phyloP scores from a whole-genome alignment of 2,888 invertebrate genomes.

The Elmis aenea region DNA sequence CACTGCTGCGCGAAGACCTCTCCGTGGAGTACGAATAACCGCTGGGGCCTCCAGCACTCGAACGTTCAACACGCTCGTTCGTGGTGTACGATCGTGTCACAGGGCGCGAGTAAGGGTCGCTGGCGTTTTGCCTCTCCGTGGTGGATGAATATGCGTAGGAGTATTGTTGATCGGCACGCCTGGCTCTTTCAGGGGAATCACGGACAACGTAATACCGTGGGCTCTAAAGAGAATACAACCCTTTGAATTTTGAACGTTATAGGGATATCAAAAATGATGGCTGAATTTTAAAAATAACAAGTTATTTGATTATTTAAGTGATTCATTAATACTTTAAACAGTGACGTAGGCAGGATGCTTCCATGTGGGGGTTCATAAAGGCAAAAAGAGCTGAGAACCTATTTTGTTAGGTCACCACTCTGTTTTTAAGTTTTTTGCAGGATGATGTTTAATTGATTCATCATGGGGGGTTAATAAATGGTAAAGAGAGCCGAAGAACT shows the following conservation, averaged over 20 bases:
- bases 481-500: too few species aligned
- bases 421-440: too few species aligned
- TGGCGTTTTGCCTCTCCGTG: constrained; percentile 51
- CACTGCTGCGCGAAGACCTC: constrained; percentile 64
- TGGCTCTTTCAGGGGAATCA: constrained; percentile 64
- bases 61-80: constrained; percentile 64
- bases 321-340: too few species aligned
- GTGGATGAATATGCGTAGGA: constrained; percentile 74
- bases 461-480: too few species aligned
- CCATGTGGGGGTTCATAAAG: too few species aligned
- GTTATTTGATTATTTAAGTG: too few species aligned
- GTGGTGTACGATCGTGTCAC: constrained; percentile 62
- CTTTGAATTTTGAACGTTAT: constrained; percentile 1
- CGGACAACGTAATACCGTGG: constrained; percentile 84
- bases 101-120: constrained; percentile 56
- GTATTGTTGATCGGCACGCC: constrained; percentile 77
- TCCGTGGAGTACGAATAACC: constrained; percentile 70
- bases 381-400: too few species aligned
- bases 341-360: too few species aligned
- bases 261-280: background rate
- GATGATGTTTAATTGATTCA: too few species aligned
- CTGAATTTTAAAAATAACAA: background rate
- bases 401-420: too few species aligned
- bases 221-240: constrained; percentile 68
- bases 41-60: constrained; percentile 63